These are phyloP conservation scores for Oncorhynchus keta DNA, from an alignment of 2,113 vertebrate genomes.

Conservation along the genomic window DNA sequence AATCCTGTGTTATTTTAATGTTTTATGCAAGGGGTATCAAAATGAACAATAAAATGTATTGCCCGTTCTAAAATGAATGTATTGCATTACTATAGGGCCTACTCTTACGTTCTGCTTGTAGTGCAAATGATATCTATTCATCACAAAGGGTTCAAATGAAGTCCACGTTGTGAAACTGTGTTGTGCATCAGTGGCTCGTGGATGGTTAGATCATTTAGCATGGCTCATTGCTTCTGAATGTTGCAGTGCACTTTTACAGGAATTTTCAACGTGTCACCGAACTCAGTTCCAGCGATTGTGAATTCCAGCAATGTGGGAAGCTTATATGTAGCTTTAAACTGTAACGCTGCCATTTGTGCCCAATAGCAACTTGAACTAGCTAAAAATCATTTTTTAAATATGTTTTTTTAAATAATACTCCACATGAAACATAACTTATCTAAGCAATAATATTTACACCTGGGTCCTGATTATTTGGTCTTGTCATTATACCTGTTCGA, in stretches of 20 bases:
- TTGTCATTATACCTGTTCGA: conserved; percentile 43
- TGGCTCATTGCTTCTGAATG: conserved; percentile 48
- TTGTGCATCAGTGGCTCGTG: no score
- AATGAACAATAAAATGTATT: not conserved
- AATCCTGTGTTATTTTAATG: not conserved
- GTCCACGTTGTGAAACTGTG: conserved; percentile 26
- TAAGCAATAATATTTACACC: conserved; percentile 73
- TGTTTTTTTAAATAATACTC: conserved; percentile 50
- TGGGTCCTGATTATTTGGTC: conserved; percentile 54
- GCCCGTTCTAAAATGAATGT: not conserved
- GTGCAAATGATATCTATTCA: conserved; percentile 35
- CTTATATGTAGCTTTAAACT: conserved; percentile 29
- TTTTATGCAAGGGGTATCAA: not conserved
- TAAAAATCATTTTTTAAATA: conserved; percentile 23
- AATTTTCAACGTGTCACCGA: conserved; percentile 44
- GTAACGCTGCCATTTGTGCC: conserved; percentile 43
- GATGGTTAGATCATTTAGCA: conserved; percentile 33
- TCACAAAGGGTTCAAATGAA: not conserved
- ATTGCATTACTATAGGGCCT: conserved; percentile 13
- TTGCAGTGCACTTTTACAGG: conserved; percentile 34
- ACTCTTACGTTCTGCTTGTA: conserved; percentile 28
- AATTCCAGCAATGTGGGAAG: conserved; percentile 36
- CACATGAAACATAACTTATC: conserved; percentile 71
- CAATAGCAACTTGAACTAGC: conserved; percentile 34
- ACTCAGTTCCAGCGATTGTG: conserved; percentile 22